Percentiles rank a stretch among this genome's conserved stretches.
Conservation (phyloP, 2,888 invertebrate species). For the Proisotoma minuta region DNA sequence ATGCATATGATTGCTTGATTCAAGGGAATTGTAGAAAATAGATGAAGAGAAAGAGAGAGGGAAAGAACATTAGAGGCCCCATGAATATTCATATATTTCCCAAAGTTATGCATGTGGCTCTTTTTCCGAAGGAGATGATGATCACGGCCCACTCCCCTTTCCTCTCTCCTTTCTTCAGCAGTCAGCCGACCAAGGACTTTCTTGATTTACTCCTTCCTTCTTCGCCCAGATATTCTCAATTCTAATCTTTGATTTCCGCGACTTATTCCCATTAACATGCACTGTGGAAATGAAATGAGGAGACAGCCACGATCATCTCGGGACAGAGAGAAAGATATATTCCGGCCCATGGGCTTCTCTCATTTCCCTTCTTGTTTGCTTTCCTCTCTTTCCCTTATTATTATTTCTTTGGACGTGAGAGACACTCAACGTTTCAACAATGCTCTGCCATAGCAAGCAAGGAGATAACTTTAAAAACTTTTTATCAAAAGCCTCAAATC, state of each 20-base stretch:
- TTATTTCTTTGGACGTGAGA: slow-evolving; percentile 5
- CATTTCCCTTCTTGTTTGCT: slow-evolving; percentile 20
- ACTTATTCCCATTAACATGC: slow-evolving; percentile 37
- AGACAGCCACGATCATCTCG: slow-evolving; percentile 30
- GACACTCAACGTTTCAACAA: slow-evolving; percentile 1
- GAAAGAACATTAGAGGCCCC: slow-evolving; percentile 37
- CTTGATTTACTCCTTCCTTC: slow-evolving; percentile 8
- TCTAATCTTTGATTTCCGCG: slow-evolving; percentile 44
- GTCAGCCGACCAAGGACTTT: background rate
- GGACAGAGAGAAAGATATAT: slow-evolving; percentile 17
- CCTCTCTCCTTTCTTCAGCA: slow-evolving; percentile 7
- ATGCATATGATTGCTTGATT: slow-evolving; percentile 30
- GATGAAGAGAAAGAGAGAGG: slow-evolving; percentile 22
- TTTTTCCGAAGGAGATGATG: slow-evolving; percentile 32
- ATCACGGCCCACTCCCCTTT: slow-evolving; percentile 18
- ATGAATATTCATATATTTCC: slow-evolving; percentile 47
- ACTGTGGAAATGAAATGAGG: slow-evolving; percentile 33
- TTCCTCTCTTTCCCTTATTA: slow-evolving; percentile 12
- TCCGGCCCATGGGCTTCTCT: slow-evolving; percentile 35
- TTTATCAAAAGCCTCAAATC: background rate
- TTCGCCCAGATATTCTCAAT: slow-evolving; percentile 23
- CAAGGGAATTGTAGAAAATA: slow-evolving; percentile 25
- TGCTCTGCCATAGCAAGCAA: background rate
- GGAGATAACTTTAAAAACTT: background rate
- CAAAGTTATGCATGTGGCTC: slow-evolving; percentile 34